Evolutionary conservation across 2,113 vertebrate genomes (phyloP).

Genomic region (Sinosuthora webbiana): DNA sequence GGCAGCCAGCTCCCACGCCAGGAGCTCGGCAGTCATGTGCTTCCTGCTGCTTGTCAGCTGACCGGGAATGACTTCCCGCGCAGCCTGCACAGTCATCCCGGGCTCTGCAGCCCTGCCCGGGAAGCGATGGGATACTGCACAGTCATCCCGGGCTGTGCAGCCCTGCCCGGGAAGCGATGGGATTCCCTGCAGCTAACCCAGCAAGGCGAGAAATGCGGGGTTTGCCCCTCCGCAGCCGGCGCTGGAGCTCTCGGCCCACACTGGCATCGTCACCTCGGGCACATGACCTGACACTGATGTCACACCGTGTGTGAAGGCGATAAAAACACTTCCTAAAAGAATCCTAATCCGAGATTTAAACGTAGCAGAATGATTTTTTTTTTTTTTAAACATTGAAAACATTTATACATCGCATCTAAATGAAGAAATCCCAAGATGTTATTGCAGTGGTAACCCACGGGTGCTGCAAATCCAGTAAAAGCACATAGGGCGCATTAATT

Average conservation of each 20-base stretch:
- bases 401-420: not conserved
- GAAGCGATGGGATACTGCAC: not conserved
- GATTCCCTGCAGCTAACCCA: accelerated
- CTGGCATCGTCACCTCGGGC: not conserved
- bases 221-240: not conserved
- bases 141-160: not conserved
- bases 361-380: not conserved
- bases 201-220: accelerated
- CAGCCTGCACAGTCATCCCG: not conserved
- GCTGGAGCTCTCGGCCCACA: not conserved
- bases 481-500: accelerated
- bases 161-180: not conserved
- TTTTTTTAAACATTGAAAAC: not conserved
- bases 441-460: not conserved
- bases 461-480: not conserved
- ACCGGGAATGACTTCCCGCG: not conserved
- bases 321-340: not conserved
- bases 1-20: accelerated
- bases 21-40: accelerated
- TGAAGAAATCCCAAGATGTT: not conserved
- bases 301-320: not conserved
- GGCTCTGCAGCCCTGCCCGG: not conserved
- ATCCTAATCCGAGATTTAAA: not conserved
- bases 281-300: not conserved
- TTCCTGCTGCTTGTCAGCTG: not conserved